Percentiles rank a stretch among this genome's conserved stretches.
Conservation (phyloP, 2,113 vertebrate species). For the Myotis brandtii region DNA sequence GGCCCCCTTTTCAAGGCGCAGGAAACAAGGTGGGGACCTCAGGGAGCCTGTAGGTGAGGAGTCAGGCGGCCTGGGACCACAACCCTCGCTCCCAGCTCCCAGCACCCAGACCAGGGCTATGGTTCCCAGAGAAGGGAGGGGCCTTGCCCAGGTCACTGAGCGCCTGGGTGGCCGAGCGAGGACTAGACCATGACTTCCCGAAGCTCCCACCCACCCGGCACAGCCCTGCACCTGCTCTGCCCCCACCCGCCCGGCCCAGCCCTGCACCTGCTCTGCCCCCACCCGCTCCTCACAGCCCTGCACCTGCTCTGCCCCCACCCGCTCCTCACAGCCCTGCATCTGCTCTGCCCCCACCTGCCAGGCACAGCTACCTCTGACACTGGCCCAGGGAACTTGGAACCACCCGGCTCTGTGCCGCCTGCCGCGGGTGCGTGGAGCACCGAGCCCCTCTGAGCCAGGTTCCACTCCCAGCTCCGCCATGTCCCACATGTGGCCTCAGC, state of each 20-base stretch:
- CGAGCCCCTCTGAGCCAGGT: neutral
- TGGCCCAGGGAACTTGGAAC: neutral
- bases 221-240: no score
- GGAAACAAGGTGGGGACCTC: neutral
- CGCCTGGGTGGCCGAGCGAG: neutral
- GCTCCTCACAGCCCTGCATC: no score
- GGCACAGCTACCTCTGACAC: neutral
- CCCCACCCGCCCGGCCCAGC: no score
- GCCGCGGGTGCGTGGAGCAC: no score
- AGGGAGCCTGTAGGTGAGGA: no score
- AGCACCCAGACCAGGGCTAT: neutral
- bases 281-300: no score
- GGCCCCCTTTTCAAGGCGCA: neutral
- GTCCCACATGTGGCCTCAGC: rapidly evolving
- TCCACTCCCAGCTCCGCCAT: neutral
- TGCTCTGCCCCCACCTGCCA: no score
- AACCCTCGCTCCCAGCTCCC: neutral
- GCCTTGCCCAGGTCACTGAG: neutral
- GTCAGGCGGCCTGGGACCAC: neutral
- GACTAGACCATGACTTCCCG: neutral
- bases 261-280: neutral
- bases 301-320: no score
- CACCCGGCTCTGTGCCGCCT: rapidly evolving
- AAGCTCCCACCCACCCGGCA: no score
- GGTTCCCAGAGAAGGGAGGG: neutral